A percentile compares a stretch with the other conserved stretches of the same genome.
Conservation (phyloP, 2,113 vertebrate genomes). For the Hymenochirus boettgeri region DNA sequence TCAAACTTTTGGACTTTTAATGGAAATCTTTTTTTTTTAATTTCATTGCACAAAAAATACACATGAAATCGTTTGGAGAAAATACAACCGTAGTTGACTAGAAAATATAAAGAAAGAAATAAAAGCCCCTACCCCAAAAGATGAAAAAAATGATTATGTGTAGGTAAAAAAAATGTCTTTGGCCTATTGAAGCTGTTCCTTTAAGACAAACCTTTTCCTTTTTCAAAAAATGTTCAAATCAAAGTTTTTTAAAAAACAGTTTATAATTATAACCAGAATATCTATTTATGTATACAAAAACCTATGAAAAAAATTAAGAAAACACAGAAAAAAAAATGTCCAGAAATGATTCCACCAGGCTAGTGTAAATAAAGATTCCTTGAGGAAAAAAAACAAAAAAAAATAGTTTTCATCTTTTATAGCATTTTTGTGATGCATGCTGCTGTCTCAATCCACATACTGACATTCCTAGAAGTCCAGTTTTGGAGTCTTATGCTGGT, state of each 20-base stretch:
- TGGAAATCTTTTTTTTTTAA: neutral
- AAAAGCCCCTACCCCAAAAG: too few species aligned
- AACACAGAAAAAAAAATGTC: slow-evolving; percentile 62
- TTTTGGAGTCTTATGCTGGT: slow-evolving; percentile 76
- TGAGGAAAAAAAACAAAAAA: slow-evolving; percentile 68
- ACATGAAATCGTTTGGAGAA: neutral
- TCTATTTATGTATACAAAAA: slow-evolving; percentile 60
- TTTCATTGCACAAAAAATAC: neutral
- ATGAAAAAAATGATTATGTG: slow-evolving; percentile 61
- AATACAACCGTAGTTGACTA: slow-evolving; percentile 32
- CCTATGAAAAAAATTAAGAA: slow-evolving; percentile 52
- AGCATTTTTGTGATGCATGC: slow-evolving; percentile 58
- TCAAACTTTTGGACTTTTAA: slow-evolving; percentile 21
- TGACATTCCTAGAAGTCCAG: slow-evolving; percentile 66
- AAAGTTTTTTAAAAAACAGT: slow-evolving; percentile 62
- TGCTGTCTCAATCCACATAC: slow-evolving; percentile 60
- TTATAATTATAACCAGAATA: slow-evolving; percentile 59
- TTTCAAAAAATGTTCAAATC: slow-evolving; percentile 65
- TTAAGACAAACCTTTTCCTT: slow-evolving; percentile 72
- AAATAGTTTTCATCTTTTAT: slow-evolving; percentile 66
- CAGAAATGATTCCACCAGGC: slow-evolving; percentile 61
- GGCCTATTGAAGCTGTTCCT: slow-evolving; percentile 86
- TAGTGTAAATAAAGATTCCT: slow-evolving; percentile 62
- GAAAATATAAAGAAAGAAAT: slow-evolving; percentile 79
- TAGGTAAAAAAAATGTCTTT: slow-evolving; percentile 73